Evolutionary conservation across 1,140 invertebrate species (phyloP).

Genomic region (Elymnias hypermnestra): DNA sequence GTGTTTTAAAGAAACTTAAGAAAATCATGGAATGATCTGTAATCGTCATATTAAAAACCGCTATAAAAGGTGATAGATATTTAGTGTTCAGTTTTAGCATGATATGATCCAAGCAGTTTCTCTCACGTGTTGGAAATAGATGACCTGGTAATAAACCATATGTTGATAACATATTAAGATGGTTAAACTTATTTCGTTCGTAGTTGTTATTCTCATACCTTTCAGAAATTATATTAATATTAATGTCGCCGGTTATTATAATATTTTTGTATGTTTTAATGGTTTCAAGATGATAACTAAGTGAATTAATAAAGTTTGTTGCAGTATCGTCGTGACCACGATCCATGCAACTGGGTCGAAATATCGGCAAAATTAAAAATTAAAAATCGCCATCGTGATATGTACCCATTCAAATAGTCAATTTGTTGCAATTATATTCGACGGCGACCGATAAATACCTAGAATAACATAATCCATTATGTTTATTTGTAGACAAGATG

Average conservation of each 20-base stretch:
- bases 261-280: constrained; percentile 1
- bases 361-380: too few species aligned
- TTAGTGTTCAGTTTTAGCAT: background rate
- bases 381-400: too few species aligned
- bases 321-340: too few species aligned
- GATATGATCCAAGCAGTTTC: background rate
- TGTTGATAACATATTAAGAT: constrained; percentile 7
- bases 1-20: too few species aligned
- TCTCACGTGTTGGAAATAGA: background rate
- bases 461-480: constrained; percentile 1
- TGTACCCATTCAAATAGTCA: too few species aligned
- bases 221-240: constrained; percentile 6
- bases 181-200: constrained; percentile 9
- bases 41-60: background rate
- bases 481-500: constrained; percentile 9
- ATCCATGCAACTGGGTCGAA: too few species aligned
- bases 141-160: background rate
- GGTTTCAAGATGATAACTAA: background rate
- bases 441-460: constrained; percentile 12
- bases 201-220: background rate
- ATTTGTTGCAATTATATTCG: background rate
- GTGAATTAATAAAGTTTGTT: constrained; percentile 6
- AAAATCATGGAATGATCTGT: background rate
- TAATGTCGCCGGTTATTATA: background rate
- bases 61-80: background rate